Base-by-base conservation (phyloP, 2,888 invertebrate species). In the Tuberolachnus salignus region DNA sequence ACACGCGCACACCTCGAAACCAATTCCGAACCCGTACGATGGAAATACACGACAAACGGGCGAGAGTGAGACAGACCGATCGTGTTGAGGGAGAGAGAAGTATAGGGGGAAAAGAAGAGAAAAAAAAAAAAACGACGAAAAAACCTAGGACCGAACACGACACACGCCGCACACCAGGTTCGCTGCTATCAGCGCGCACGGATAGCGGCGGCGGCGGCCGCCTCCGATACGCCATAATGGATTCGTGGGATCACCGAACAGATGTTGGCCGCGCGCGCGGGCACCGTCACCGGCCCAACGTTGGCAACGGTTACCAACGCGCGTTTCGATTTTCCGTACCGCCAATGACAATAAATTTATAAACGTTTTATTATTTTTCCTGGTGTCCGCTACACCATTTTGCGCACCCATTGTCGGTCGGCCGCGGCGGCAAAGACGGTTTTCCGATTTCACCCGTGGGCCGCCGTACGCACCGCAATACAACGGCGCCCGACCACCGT, bases 1-100 rank as follows among this genome's bases (percentile, higher is more conserved):
- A 21, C 53, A 66, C 67, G 57, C 55, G 26, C 73, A 64, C 74
- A n/a, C 63, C 61, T 66, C 23, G 66, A 75, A 75, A 75, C 75
- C 75, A 59, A 67, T 75, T 75, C 75, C 57, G 66, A 75, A 75
- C 75, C 67, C 75, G 75, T 75, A 75, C 75, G 75, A 21, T 26
- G 26, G 11, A 67, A 66, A 66, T 23, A 23, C 19, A 23, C 21
- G 16, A 2, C 19, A 1, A n/a, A n/a, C 44, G 55, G 1, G 53
- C 23, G 44, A 16, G 44, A 16, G 21, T 3, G 19, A 11, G 1
- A 14, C 13, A n/a, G n/a, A n/a, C n/a, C n/a, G n/a, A n/a, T n/a
- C n/a, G n/a, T n/a, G n/a, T n/a, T 3, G 42, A 21, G 8, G 23
- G 44, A 46, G 44, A 26, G 46, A 11, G 46, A 59, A n/a, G 6